phyloP scores from a whole-genome alignment of 2,113 vertebrate genomes.

The Copsychus sechellarum region DNA sequence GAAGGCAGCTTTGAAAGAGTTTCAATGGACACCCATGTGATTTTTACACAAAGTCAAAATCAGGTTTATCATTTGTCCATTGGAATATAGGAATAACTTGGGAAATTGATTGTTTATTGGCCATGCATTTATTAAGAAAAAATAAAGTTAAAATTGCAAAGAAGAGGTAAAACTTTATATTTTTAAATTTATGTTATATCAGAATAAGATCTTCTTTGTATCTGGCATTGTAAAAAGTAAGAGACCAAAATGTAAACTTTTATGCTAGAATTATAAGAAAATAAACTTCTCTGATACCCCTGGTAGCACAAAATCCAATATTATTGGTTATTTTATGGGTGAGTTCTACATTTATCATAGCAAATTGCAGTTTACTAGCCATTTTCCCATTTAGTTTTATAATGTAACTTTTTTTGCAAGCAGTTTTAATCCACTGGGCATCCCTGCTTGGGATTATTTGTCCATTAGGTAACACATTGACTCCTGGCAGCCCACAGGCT shows the following conservation, averaged over 20 bases:
- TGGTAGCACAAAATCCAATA: background rate
- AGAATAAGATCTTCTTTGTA: background rate
- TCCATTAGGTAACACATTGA: background rate
- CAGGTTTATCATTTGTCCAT: background rate
- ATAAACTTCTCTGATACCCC: background rate
- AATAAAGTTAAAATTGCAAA: background rate
- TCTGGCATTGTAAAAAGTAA: background rate
- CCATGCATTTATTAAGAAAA: background rate
- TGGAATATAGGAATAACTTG: background rate
- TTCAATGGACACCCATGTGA: background rate
- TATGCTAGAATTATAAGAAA: background rate
- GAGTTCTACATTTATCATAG: background rate
- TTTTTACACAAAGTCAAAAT: background rate
- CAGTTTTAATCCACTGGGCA: background rate
- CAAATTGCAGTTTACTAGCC: background rate
- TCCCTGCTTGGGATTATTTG: background rate
- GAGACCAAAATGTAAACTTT: background rate
- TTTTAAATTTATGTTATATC: background rate
- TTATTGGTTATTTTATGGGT: background rate
- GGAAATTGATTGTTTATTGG: background rate
- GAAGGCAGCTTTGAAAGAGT: background rate
- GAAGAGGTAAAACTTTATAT: background rate
- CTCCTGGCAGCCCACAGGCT: background rate
- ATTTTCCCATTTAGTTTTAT: background rate
- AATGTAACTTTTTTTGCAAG: background rate